phyloP scores from a whole-genome alignment of 1,140 invertebrate species.

The Chymomyza costata region DNA sequence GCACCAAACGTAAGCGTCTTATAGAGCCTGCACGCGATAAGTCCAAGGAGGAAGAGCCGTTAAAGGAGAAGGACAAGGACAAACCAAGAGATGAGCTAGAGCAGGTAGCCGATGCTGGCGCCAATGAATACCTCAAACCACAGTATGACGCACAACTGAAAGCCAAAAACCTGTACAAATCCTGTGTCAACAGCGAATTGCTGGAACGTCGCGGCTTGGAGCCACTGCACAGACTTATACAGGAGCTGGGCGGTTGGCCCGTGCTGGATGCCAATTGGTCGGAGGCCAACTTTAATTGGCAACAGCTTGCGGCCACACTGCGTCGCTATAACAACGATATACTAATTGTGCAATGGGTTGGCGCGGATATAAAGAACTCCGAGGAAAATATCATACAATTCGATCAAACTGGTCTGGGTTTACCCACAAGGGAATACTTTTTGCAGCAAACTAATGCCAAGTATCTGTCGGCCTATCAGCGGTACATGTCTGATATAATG shows the following conservation, averaged over 20 bases:
- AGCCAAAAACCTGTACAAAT: conserved; percentile 87
- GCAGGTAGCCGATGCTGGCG: background rate
- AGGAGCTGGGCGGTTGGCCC: conserved; percentile 90
- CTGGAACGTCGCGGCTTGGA: conserved; percentile 82
- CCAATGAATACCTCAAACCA: conserved; percentile 27
- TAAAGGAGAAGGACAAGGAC: conserved; percentile 11
- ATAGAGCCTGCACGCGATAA: conserved; percentile 38
- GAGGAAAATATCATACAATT: conserved; percentile 91
- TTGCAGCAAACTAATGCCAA: conserved; percentile 81
- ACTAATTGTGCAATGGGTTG: conserved; percentile 88
- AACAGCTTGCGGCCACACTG: conserved; percentile 84
- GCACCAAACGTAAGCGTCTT: conserved; percentile 44
- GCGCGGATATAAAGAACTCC: conserved; percentile 92
- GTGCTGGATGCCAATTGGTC: conserved; percentile 82
- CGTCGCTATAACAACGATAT: conserved; percentile 89
- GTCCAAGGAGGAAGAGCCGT: conserved; percentile 36
- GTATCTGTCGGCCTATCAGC: conserved; percentile 87
- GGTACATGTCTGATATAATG: conserved; percentile 84
- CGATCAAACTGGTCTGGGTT: conserved; percentile 90
- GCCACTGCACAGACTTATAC: conserved; percentile 84
- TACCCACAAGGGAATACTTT: conserved; percentile 91
- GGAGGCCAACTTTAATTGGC: conserved; percentile 82
- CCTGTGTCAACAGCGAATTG: conserved; percentile 88
- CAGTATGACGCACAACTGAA: conserved; percentile 80
- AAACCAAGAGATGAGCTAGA: background rate